Base-by-base conservation (phyloP, 2,888 invertebrate species). In the Ormyrus rosae region DNA sequence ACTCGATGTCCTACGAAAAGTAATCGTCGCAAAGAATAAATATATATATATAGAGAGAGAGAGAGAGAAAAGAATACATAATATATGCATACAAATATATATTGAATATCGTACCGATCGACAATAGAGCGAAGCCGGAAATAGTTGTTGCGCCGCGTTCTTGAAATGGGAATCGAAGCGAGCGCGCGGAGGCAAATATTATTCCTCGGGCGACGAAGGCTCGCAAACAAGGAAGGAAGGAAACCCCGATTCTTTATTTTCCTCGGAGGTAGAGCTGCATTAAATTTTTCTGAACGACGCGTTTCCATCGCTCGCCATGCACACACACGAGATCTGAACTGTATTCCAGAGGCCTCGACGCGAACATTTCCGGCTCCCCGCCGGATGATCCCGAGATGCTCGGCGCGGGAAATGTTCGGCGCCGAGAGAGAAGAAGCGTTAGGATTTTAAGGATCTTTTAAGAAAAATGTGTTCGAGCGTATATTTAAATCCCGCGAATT, bases 111-210 rank as follows among this genome's bases (percentile, higher is more conserved):
- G 34, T 53, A 64, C 61, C 69, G 58, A 73, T 81, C 45, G 64
- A 71, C 69, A 81, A 77, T 69, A 81, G 68, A 46, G 63, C 46
- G 34, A 69, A 56, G 51, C 53, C 19, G 11, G 11, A 48, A 56
- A 69, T 46, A 61, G 46, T 61, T 76, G 34, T 61, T 65, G 13
- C n/a, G 56, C 51, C 45, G 58, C 34, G 51, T 46, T 65, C 13
- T 63, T 13, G 11, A 46, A 11, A 58, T 34, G 67, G n/a, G 64
- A 60, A 61, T 34, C 34, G 4, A 34, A 34, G 34, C 34, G 34
- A 34, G 34, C 34, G 34, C 34, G 34, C 34, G 4, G 34, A 34
- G 34, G 34, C 34, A 34, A 34, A 34, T 34, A 34, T 34, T 34
- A 34, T 34, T 4, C 34, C 34, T 34, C 34, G 34, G 34, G 34